Evolutionary conservation across 2,113 vertebrate genomes (phyloP).

Genomic region (Saccopteryx leptura): DNA sequence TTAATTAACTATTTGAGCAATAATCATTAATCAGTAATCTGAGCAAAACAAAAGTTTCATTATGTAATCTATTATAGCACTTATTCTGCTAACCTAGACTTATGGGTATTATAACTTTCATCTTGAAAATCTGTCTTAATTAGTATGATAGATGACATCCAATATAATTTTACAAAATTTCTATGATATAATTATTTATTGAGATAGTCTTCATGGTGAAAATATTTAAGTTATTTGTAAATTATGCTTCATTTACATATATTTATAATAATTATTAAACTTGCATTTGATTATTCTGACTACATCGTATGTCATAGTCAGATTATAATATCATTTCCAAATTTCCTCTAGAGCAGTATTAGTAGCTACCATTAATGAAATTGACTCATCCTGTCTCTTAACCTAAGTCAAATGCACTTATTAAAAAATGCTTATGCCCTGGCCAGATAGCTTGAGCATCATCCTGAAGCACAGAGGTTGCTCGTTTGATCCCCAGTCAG

Average conservation of each 20-base stretch:
- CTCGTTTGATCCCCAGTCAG: too few relatives aligned
- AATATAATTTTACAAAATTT: not conserved
- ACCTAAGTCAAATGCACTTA: not conserved
- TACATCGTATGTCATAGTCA: not conserved
- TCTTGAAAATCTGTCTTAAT: not conserved
- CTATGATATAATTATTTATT: not conserved
- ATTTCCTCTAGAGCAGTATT: not conserved
- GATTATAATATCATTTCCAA: not conserved
- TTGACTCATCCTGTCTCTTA: not conserved
- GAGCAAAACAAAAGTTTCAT: not conserved
- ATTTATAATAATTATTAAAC: slow-evolving; percentile 1
- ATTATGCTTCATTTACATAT: not conserved
- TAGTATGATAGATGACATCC: not conserved
- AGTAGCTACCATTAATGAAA: not conserved
- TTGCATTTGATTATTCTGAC: not conserved
- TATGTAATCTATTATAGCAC: not conserved
- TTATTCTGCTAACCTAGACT: not conserved
- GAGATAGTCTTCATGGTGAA: not conserved
- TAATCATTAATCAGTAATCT: not conserved
- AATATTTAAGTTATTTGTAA: not conserved
- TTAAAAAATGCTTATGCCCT: too few relatives aligned
- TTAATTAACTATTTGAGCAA: not conserved
- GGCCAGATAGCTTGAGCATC: too few relatives aligned
- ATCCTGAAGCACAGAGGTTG: too few relatives aligned
- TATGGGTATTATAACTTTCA: not conserved